Conservation (phyloP, 2,113 vertebrate genomes). For the Connochaetes taurinus region DNA sequence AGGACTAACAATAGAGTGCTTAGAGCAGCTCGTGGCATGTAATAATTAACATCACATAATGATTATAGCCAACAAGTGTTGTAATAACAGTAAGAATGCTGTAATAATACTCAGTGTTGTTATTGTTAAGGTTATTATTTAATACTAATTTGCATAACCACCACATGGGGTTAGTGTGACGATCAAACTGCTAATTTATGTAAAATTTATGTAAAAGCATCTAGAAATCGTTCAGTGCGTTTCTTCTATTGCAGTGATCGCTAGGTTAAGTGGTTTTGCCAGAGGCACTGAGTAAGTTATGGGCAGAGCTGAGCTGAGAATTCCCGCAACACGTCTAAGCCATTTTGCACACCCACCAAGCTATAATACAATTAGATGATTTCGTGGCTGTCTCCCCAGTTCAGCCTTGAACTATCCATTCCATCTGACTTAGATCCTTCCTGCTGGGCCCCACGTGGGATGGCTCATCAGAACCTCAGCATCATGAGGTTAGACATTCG, state of each 20-base stretch:
- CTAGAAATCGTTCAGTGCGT: neutral
- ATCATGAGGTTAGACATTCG: too few species aligned
- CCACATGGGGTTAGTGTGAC: neutral
- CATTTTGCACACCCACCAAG: neutral
- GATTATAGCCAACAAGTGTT: neutral
- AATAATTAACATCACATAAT: too few species aligned
- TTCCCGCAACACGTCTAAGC: neutral
- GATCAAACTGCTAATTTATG: neutral
- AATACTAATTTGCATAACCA: neutral
- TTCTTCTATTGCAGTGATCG: neutral
- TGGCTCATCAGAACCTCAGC: neutral
- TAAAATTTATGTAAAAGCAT: neutral
- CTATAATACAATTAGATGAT: neutral
- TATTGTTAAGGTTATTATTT: neutral
- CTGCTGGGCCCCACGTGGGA: accelerated
- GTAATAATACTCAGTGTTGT: neutral
- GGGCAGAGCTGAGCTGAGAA: neutral
- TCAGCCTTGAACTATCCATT: neutral
- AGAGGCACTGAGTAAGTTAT: neutral
- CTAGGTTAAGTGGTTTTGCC: neutral
- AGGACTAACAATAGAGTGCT: neutral
- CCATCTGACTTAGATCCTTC: too few species aligned
- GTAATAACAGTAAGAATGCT: neutral
- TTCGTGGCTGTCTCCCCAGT: neutral
- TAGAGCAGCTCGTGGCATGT: neutral